Evolutionary conservation across 2,797 vertebrate species (phyloP).

Genomic region (Rallus crepitans): DNA sequence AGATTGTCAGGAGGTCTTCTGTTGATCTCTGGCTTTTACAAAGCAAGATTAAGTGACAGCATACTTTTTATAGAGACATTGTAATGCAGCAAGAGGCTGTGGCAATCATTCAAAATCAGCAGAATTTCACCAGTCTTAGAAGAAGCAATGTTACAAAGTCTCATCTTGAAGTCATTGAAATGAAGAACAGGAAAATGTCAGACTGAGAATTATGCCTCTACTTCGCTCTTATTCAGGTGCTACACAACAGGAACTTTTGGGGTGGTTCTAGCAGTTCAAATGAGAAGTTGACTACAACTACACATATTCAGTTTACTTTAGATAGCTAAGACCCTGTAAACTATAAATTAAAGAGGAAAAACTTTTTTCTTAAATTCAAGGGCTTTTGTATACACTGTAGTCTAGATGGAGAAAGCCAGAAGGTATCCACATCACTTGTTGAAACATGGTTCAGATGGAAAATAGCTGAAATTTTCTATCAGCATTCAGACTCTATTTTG

Average conservation of each 20-base stretch:
- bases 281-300: background rate
- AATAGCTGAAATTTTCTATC: background rate
- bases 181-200: background rate
- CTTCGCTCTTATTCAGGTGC: background rate
- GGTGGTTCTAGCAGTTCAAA: background rate
- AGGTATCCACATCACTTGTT: background rate
- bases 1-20: background rate
- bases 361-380: rapidly evolving
- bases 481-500: background rate
- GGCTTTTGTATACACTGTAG: background rate
- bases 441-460: background rate
- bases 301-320: background rate
- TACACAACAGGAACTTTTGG: background rate
- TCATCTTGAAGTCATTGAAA: background rate
- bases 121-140: background rate
- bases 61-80: background rate
- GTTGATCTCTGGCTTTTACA: background rate
- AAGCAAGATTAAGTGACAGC: background rate
- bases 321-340: background rate
- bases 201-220: background rate
- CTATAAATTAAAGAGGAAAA: background rate
- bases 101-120: background rate
- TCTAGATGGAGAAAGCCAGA: background rate
- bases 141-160: background rate
- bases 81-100: background rate